Percentiles rank a stretch among this genome's conserved stretches.
Evolutionary conservation across 2,888 invertebrate genomes (phyloP).

Genomic region (Coremacera marginata): DNA sequence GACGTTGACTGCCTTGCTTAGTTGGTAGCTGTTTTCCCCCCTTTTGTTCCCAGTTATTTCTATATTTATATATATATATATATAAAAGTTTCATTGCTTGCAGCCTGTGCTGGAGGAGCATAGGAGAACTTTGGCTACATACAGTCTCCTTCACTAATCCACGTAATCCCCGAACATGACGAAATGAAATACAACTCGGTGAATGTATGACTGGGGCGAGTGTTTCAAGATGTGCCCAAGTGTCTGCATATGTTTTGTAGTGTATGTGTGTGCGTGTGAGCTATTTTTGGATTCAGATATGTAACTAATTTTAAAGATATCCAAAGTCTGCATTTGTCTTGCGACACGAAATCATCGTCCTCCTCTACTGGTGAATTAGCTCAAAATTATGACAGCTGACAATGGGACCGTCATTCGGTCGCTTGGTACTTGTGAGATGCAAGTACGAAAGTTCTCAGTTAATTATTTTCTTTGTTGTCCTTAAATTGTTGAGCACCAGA

Average conservation of each 20-base stretch:
- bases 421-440: too few species aligned
- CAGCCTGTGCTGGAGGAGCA: not conserved
- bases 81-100: not conserved
- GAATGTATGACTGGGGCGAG: not conserved
- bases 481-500: too few species aligned
- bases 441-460: too few species aligned
- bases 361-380: not conserved
- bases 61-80: not conserved
- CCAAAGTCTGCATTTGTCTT: slow-evolving; percentile 18
- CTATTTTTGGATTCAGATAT: slow-evolving; percentile 35
- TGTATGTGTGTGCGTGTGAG: slow-evolving; percentile 18
- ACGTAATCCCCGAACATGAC: slow-evolving; percentile 66
- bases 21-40: slow-evolving; percentile 35
- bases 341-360: not conserved
- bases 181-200: slow-evolving; percentile 64
- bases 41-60: slow-evolving; percentile 12
- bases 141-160: slow-evolving; percentile 58
- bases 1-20: slow-evolving; percentile 12
- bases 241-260: not conserved
- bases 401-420: too few species aligned
- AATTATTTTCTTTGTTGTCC: too few species aligned
- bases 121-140: not conserved
- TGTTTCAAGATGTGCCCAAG: slow-evolving; percentile 39
- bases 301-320: slow-evolving; percentile 26
- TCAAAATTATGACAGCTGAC: too few species aligned